Evolutionary conservation across 2,888 invertebrate species (phyloP).

Genomic region (Diaprepes abbreviatus): DNA sequence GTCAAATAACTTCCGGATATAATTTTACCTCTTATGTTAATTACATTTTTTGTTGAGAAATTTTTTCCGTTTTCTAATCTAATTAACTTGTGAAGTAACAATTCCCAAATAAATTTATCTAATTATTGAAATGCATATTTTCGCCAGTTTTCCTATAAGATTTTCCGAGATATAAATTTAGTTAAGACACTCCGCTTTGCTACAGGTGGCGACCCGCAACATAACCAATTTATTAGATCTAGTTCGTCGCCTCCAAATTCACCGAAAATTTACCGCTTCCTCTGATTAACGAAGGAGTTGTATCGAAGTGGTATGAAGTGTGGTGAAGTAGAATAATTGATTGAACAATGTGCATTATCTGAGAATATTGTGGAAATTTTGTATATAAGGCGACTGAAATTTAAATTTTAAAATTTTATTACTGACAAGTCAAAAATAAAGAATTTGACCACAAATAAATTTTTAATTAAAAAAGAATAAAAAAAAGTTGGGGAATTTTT

Average conservation of each 20-base stretch:
- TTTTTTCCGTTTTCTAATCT: too few relatives aligned
- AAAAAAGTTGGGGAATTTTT: too few relatives aligned
- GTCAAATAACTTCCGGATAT: too few relatives aligned
- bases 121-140: too few relatives aligned
- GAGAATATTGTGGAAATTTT: background rate
- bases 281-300: background rate
- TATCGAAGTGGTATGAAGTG: background rate
- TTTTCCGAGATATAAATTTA: slow-evolving; percentile 9
- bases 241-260: background rate
- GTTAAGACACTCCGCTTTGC: background rate
- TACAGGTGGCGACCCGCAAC: background rate
- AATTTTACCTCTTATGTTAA: too few relatives aligned
- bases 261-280: background rate
- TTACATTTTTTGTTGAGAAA: too few relatives aligned
- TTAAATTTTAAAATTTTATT: too few relatives aligned
- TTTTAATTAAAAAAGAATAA: too few relatives aligned
- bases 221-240: background rate
- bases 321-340: background rate
- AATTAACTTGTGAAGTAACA: too few relatives aligned
- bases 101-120: too few relatives aligned
- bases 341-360: background rate
- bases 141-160: too few relatives aligned
- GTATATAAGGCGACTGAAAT: too few relatives aligned
- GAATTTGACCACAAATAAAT: background rate
- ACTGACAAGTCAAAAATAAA: background rate